Evolutionary conservation across 2,113 vertebrate genomes (phyloP).

Genomic region (Nycticorax nycticorax): DNA sequence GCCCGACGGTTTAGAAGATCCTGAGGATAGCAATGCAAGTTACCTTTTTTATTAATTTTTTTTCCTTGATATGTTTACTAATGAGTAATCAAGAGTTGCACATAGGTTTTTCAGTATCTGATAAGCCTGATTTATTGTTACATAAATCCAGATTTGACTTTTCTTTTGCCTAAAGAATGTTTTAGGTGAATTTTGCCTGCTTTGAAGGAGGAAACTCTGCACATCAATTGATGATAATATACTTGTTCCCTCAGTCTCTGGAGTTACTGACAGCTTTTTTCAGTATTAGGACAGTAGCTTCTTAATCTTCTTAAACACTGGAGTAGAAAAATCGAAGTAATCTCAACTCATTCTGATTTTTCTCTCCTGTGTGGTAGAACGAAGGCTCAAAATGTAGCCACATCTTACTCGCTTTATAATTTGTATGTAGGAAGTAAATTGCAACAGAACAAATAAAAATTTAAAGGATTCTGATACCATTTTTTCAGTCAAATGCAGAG

Average conservation of each 20-base stretch:
- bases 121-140: not conserved
- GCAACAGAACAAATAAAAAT: not conserved
- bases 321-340: not conserved
- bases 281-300: not conserved
- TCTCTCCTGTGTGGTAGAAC: not conserved
- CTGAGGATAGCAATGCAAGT: constrained; percentile 82
- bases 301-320: not conserved
- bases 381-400: not conserved
- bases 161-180: not conserved
- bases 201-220: not conserved
- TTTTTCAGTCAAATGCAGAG: not conserved
- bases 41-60: not conserved
- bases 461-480: not conserved
- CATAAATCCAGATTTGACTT: not conserved
- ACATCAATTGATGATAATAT: not conserved
- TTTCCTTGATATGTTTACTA: not conserved
- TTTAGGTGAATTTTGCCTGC: not conserved
- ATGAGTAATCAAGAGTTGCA: not conserved
- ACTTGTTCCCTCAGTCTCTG: not conserved
- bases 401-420: not conserved
- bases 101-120: not conserved
- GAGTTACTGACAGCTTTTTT: not conserved
- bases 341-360: not conserved
- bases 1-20: constrained; percentile 92
- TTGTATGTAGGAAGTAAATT: not conserved